Evolutionary conservation across 1,140 invertebrate genomes (phyloP), one percentile per base, ranked within the genome.

Genomic region (Yoshiicerus persimilis): DNA sequence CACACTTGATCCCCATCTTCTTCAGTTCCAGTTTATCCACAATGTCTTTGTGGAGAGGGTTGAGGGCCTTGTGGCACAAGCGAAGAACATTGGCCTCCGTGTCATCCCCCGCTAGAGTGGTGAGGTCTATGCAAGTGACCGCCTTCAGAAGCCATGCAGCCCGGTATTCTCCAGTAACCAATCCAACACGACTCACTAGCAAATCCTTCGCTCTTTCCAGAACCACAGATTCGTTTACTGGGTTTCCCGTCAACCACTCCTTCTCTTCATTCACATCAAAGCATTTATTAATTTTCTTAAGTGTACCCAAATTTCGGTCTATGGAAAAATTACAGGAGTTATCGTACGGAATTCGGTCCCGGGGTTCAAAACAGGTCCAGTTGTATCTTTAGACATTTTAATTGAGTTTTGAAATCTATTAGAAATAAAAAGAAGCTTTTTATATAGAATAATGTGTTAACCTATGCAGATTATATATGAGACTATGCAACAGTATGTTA

Each of bases 61-160:
- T 90, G 39, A 92, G 89, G 91, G 97, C 97, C 93, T 97, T 97
- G 70, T 93, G 92, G 92, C 97, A 98, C 1, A 99, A 93, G 88
- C 96, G 93, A 13, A 94, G 91, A 6, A 99, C 96, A 93, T 96
- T 97, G 16, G 94, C 93, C 20, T 92, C 91, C 10, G 97, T 98
- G 92, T 99, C 98, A 94, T 98, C 97, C 13, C 97, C 95, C 47
- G 94, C 94, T 56, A 99, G 93, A 36, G 98, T 98, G 20, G 98
- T 99, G 83, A 99, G 93, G 93, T 99, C 98, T 88, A 99, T 97
- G 88, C 96, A 95, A 84, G 95, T 95, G 4, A 99, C 93, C 25
- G 96, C 96, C 92, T 95, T 95, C 38, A 98, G 91, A 13, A 98
- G 93, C 96, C 96, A 98, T 25, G 94, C 94, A 88, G 94, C 93